Conservation (phyloP, 2,113 vertebrate genomes). For the Zapornia atra region DNA sequence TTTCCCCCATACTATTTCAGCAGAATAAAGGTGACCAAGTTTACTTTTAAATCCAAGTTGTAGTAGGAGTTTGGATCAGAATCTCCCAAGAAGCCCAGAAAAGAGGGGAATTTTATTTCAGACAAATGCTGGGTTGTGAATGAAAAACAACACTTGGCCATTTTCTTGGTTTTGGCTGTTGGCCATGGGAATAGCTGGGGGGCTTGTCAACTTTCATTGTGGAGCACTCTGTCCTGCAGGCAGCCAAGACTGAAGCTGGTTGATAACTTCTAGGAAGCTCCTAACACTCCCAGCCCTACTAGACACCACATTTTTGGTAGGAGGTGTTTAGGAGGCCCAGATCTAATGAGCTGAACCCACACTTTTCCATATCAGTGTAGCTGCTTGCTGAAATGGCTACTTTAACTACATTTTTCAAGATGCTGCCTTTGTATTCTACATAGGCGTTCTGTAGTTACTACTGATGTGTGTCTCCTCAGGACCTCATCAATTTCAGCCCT, state of each 20-base stretch:
- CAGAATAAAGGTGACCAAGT: background rate
- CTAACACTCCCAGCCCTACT: background rate
- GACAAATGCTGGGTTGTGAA: background rate
- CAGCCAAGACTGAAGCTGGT: background rate
- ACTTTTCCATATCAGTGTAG: background rate
- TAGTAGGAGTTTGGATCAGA: background rate
- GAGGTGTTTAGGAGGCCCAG: background rate
- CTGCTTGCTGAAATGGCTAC: background rate
- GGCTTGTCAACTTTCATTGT: background rate
- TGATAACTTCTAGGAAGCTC: background rate
- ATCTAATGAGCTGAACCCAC: background rate
- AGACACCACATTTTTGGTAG: background rate
- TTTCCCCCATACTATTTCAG: background rate
- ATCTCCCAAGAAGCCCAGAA: slow-evolving; percentile 12
- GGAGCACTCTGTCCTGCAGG: background rate
- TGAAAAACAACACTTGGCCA: background rate
- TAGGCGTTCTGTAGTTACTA: background rate
- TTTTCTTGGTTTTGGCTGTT: background rate
- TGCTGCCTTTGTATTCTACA: background rate
- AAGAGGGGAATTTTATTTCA: background rate
- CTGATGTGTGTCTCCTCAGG: background rate
- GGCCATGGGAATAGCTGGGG: background rate
- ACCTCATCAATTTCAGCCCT: background rate
- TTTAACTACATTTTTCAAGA: background rate
- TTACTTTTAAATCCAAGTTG: slow-evolving; percentile 26